These are phyloP conservation scores for Gambelia wislizenii DNA, from an alignment of 2,797 vertebrate genomes.

Conservation along the genomic window DNA sequence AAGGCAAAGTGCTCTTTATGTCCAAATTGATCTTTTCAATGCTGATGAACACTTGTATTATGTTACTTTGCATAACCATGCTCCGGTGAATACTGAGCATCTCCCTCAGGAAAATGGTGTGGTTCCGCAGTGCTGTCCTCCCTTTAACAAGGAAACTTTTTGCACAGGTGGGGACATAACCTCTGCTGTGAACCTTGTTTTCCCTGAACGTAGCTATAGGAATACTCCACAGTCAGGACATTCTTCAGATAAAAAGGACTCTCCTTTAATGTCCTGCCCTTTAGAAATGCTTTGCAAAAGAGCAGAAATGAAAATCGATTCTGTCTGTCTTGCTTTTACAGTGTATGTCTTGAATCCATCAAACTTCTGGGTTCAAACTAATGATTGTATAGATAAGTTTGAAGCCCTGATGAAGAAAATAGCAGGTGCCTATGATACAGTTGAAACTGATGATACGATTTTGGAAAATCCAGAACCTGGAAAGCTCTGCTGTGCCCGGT, in stretches of 20 bases:
- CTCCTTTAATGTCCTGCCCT: conserved; percentile 27
- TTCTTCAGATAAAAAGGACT: conserved; percentile 31
- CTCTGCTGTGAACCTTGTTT: conserved; percentile 2
- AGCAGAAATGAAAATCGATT: conserved; percentile 76
- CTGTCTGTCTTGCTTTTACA: conserved; percentile 81
- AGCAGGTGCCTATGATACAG: conserved; percentile 73
- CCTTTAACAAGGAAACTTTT: conserved; percentile 23
- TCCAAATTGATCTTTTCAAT: conserved; percentile 78
- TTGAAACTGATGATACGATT: conserved; percentile 81
- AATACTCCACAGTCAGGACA: conserved; percentile 47
- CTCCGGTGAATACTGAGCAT: conserved; percentile 33
- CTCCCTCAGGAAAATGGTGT: conserved; percentile 33
- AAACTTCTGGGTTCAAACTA: conserved; percentile 89
- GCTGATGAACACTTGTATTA: conserved; percentile 80
- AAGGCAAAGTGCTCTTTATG: conserved; percentile 76
- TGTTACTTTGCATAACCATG: conserved; percentile 77
- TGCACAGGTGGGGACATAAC: neutral
- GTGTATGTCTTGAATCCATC: conserved; percentile 86
- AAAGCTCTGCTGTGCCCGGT: conserved; percentile 88
- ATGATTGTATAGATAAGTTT: conserved; percentile 83
- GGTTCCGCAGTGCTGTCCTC: neutral
- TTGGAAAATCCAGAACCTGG: conserved; percentile 85
- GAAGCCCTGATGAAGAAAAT: conserved; percentile 85
- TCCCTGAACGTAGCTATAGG: conserved; percentile 42
- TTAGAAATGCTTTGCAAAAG: conserved; percentile 65